Evolutionary conservation across 2,888 invertebrate genomes (phyloP), one percentile per base, ranked within the genome.

Genomic region (Liopterus haemorrhoidalis): DNA sequence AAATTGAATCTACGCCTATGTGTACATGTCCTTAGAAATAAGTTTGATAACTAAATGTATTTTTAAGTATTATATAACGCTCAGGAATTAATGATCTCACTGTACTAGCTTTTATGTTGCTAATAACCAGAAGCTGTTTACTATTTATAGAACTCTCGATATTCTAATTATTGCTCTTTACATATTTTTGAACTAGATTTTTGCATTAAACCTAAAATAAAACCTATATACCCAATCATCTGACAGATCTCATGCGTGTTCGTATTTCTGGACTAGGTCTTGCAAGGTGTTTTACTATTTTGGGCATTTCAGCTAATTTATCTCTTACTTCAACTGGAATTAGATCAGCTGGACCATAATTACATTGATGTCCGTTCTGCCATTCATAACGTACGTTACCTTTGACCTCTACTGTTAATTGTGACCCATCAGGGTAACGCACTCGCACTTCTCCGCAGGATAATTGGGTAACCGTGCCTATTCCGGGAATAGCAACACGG

Each of bases 251-350:
- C 4, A 30, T 20, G 14, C 43, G 5, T 8, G 8, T 12, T 22
- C 30, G 27, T 16, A 43, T 16, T 22, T 43, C 37, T 5, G 31
- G 25, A 15, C 27, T 33, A 9, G 45, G 45, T 11, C 45, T 15
- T 2, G 45, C 39, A 42, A 73, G 57, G 57, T 68, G 62, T 52
- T 67, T 66, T 47, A 72, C 59, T 46, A 72, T 65, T 50, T 65
- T 69, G 2, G 71, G 71, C 59, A 74, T 65, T 43, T 71, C 62
- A 48, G 65, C 63, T 39, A 74, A 56, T 52, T 72, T 73, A 39
- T 72, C 70, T 56, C 66, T 62, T 19, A 73, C 64, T 14, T 56
- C 52, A 22, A 58, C 55, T 12, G 67, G 67, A 46, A 68, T 63
- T 50, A 57, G 59, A 50, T 67, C 67, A 25, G 55, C 57, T 43